Conservation (phyloP, 2,113 vertebrate genomes). For the Lamprotornis superbus region DNA sequence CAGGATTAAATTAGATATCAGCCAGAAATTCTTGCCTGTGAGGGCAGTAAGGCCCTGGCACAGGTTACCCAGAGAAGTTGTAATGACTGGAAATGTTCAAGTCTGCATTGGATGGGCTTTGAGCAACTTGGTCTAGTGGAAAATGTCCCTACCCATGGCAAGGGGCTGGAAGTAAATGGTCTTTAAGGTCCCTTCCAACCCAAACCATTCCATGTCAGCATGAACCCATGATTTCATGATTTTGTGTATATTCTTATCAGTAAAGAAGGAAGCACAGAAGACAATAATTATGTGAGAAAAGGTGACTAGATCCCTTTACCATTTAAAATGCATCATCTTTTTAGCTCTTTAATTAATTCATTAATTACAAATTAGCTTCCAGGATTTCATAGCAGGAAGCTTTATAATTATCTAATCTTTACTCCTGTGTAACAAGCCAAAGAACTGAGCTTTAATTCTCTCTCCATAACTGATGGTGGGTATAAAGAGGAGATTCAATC, state of each 20-base stretch:
- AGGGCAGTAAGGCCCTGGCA: background rate
- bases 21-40: background rate
- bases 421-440: background rate
- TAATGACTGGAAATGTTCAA: background rate
- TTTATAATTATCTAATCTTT: conserved; percentile 15
- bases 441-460: background rate
- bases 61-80: background rate
- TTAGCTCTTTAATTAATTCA: conserved; percentile 24
- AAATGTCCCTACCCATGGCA: background rate
- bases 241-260: background rate
- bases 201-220: background rate
- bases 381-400: conserved; percentile 12
- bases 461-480: background rate
- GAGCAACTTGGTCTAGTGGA: background rate
- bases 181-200: background rate
- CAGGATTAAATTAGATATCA: background rate
- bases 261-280: background rate
- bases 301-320: background rate
- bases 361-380: conserved; percentile 36
- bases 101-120: background rate
- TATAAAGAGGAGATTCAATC: background rate
- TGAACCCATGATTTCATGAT: background rate
- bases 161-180: background rate
- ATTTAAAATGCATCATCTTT: background rate
- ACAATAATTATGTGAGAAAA: background rate